A percentile compares a stretch with the other conserved stretches of the same genome.
These are phyloP conservation scores for Natator depressus DNA, from an alignment of 2,113 vertebrate species.

Conservation along the genomic window DNA sequence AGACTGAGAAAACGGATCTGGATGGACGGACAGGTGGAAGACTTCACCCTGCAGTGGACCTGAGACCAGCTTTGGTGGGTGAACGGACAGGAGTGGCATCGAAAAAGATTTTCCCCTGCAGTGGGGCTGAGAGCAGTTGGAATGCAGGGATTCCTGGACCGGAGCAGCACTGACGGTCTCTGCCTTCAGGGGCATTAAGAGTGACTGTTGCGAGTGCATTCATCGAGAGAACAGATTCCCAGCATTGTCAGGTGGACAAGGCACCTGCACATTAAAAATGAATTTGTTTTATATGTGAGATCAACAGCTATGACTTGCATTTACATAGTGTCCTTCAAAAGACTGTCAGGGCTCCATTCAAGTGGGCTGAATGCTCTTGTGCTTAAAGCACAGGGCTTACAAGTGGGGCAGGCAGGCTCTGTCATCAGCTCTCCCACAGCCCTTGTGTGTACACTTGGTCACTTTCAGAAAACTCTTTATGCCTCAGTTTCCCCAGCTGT, in stretches of 20 bases:
- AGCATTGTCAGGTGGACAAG: not conserved
- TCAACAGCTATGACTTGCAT: slow-evolving; percentile 42
- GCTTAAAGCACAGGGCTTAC: not conserved
- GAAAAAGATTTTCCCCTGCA: not conserved
- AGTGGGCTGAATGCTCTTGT: slow-evolving; percentile 5
- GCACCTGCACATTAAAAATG: slow-evolving; percentile 26
- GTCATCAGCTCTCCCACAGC: not conserved
- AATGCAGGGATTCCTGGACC: not conserved
- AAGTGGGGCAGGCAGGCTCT: not conserved
- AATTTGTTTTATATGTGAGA: slow-evolving; percentile 50
- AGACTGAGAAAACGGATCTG: not conserved
- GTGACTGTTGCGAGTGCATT: not conserved
- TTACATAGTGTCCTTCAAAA: slow-evolving; percentile 50
- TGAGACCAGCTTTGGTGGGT: not conserved
- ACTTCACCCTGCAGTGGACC: not conserved
- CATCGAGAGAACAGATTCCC: not conserved
- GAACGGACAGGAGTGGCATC: not conserved
- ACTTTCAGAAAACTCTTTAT: not conserved
- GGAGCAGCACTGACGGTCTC: not conserved
- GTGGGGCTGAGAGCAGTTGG: not conserved
- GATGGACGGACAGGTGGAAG: not conserved
- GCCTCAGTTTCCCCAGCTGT: slow-evolving; percentile 18
- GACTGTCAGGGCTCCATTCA: slow-evolving; percentile 10
- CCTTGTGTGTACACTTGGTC: not conserved
- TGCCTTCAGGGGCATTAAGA: not conserved